Base-by-base conservation (phyloP, 2,797 vertebrate species). In the Holocentrus rufus region DNA sequence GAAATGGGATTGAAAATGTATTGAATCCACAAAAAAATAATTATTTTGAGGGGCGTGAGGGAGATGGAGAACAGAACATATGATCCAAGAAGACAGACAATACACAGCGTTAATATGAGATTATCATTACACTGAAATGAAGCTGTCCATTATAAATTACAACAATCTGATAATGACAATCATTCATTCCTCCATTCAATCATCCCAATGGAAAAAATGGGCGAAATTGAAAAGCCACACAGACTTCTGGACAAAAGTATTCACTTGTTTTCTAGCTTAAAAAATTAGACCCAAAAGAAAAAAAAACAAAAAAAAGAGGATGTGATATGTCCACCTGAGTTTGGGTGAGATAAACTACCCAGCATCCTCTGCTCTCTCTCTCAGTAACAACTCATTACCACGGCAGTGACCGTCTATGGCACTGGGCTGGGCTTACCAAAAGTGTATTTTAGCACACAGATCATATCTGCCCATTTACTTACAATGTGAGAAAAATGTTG, bases 271-370 rank as follows among this genome's bases (percentile, higher is more conserved):
- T 83, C 77, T 17, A 36, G 30, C 62, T 73, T 46, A 66, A 80
- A 85, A 76, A 77, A 44, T n/a, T n/a, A n/a, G n/a, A n/a, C n/a
- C n/a, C n/a, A n/a, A n/a, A 34, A 63, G 27, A 78, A 83, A 87
- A 87, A 83, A 77, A 31, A 57, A 81, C 60, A 30, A 77, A 82
- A 88, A 87, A 83, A 77, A 31, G 55, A 81, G 49, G 65, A 64
- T 80, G 67, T 65, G 76, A 84, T 84, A 83, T 77, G 74, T 90
- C 91, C 90, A 91, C 90, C 91, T 93, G 91, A 93, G 91, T 88
- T 88, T 72, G 87, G 85, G 82, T 84, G 82, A 73, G 84, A 81
- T 77, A 68, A 64, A 82, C 77, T 71, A 68, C 83, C 86, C 83
- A 75, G 69, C 79, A 78, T 39, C 74, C 73, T 61, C 64, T 78